phyloP scores from a whole-genome alignment of 2,888 invertebrate genomes.

The Ectobius pallidus region DNA sequence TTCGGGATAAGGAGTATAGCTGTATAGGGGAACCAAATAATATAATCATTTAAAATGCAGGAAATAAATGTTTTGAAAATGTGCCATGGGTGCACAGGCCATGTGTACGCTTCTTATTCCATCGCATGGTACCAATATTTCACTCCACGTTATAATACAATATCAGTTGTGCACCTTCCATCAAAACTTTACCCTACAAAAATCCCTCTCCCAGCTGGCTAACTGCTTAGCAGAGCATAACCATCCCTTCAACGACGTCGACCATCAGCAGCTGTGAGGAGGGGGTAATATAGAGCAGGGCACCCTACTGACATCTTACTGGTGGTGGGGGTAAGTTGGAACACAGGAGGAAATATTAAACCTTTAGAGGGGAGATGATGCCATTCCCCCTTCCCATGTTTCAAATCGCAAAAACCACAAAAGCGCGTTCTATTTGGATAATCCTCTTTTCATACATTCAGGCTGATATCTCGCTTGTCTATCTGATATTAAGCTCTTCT shows the following conservation, averaged over 20 bases:
- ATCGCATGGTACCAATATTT: slow-evolving; percentile 2
- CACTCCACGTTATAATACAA: slow-evolving; percentile 12
- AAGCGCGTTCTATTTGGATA: slow-evolving; percentile 24
- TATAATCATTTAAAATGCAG: no score
- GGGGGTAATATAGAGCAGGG: background rate
- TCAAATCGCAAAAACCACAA: slow-evolving; percentile 32
- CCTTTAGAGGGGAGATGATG: slow-evolving; percentile 13
- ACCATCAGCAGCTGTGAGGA: slow-evolving; percentile 17
- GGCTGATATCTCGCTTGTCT: slow-evolving; percentile 10
- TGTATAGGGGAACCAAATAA: no score
- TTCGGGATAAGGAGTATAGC: no score
- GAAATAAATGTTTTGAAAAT: no score
- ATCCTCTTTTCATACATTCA: slow-evolving; percentile 20
- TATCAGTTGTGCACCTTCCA: slow-evolving; percentile 17
- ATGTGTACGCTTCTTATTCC: background rate
- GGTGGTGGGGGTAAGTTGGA: slow-evolving; percentile 6
- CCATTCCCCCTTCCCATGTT: background rate
- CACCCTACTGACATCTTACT: background rate
- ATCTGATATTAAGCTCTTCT: slow-evolving; percentile 1
- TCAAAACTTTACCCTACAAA: slow-evolving; percentile 9
- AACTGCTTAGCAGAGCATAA: slow-evolving; percentile 36
- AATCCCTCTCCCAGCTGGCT: slow-evolving; percentile 32
- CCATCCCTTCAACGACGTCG: slow-evolving; percentile 27
- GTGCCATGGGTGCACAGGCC: background rate
- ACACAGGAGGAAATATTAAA: slow-evolving; percentile 26